phyloP scores from a whole-genome alignment of 2,888 invertebrate species.

The Timema podura region DNA sequence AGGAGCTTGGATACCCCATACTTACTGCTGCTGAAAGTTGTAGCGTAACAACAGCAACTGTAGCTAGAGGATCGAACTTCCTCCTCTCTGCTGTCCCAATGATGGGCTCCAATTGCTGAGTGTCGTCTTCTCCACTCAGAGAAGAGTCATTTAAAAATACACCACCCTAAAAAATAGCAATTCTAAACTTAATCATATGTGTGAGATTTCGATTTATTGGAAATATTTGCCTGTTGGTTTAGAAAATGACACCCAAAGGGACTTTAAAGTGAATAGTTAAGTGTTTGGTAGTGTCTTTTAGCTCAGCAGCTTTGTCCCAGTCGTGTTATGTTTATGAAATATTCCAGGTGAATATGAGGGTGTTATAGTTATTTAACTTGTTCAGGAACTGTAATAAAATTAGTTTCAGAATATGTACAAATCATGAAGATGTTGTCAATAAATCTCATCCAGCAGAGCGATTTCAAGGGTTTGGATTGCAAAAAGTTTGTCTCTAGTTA shows the following conservation, averaged over 20 bases:
- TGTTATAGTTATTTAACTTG: too few species aligned
- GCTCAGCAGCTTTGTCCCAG: neutral
- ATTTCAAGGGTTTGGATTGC: too few species aligned
- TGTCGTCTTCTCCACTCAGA: constrained; percentile 16
- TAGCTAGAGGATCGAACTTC: constrained; percentile 19
- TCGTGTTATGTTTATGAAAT: too few species aligned
- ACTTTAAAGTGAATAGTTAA: neutral
- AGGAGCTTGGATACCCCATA: neutral
- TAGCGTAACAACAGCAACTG: constrained; percentile 14
- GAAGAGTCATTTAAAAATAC: constrained; percentile 20
- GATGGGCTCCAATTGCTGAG: constrained; percentile 18
- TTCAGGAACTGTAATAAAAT: too few species aligned
- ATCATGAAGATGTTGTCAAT: too few species aligned
- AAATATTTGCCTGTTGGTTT: too few species aligned
- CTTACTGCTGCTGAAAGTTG: constrained; percentile 19
- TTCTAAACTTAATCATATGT: constrained; percentile 3
- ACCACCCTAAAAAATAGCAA: constrained; percentile 13
- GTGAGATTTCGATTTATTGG: too few species aligned
- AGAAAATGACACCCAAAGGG: too few species aligned
- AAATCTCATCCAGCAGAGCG: too few species aligned
- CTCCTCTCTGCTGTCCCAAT: neutral
- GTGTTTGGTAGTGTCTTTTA: neutral
- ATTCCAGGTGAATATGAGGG: too few species aligned
- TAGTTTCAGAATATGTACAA: too few species aligned
- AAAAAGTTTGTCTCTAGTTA: too few species aligned